These are phyloP conservation scores for Sitta carolinensis DNA, from an alignment of 2,797 vertebrate species.

Conservation along the genomic window DNA sequence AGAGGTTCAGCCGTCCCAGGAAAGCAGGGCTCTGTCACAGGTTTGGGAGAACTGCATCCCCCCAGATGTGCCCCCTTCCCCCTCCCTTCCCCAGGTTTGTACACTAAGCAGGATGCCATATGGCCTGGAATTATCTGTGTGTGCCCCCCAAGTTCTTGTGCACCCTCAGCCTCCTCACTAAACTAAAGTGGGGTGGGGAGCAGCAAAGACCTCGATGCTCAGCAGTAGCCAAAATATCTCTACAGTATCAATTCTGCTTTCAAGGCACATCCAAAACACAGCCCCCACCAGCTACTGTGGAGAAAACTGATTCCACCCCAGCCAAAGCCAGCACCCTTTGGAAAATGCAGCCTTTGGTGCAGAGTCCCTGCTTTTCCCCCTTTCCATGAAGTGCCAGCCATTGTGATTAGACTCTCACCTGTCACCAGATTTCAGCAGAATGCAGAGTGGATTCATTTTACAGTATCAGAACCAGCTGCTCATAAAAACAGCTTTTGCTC, in stretches of 20 bases:
- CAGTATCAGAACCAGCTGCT: conserved; percentile 36
- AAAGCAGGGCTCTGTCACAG: not conserved
- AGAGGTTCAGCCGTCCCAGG: not conserved
- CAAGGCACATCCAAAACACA: not conserved
- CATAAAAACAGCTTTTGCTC: conserved; percentile 23
- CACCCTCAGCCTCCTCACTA: not conserved
- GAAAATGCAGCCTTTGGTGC: not conserved
- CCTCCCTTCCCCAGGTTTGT: not conserved
- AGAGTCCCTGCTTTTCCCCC: not conserved
- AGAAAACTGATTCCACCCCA: not conserved
- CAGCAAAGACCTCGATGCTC: not conserved
- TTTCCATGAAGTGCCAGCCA: not conserved
- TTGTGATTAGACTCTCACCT: not conserved
- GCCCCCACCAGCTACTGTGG: not conserved
- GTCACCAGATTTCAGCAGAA: not conserved
- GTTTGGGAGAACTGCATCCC: not conserved
- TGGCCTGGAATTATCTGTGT: not conserved
- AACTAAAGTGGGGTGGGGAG: not conserved
- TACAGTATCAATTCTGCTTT: not conserved
- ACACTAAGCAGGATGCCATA: not conserved
- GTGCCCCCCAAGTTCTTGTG: not conserved
- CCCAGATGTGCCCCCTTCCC: not conserved
- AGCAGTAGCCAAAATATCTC: not conserved
- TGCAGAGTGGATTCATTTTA: conserved; percentile 11
- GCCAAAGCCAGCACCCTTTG: not conserved